These are phyloP conservation scores for Trypoxylus dichotomus DNA, from an alignment of 1,140 invertebrate genomes.

Conservation along the genomic window DNA sequence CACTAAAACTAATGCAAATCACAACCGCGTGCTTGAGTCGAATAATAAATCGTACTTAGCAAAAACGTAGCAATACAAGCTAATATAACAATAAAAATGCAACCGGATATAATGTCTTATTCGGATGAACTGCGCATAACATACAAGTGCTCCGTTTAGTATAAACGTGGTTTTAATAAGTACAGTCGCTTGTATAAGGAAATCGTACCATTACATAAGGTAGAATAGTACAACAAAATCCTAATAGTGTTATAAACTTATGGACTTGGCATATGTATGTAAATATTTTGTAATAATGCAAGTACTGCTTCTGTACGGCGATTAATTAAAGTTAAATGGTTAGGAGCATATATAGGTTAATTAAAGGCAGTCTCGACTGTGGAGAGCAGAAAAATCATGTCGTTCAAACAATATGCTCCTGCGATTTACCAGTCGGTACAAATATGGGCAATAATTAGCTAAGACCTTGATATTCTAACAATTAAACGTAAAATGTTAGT, in stretches of 20 bases:
- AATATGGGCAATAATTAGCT: background rate
- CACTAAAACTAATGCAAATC: background rate
- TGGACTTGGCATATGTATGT: too few species aligned
- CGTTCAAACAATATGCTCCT: background rate
- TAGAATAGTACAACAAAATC: too few species aligned
- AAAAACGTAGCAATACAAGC: background rate
- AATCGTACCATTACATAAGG: background rate
- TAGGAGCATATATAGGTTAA: background rate
- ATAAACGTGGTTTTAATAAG: background rate
- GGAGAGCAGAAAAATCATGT: background rate
- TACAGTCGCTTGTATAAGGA: background rate
- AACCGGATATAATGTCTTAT: background rate
- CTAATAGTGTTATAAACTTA: too few species aligned
- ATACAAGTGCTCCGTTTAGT: background rate
- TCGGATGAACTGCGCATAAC: background rate
- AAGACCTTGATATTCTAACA: slow-evolving; percentile 7
- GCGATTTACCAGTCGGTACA: background rate
- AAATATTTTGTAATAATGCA: too few species aligned
- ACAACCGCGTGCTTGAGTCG: background rate
- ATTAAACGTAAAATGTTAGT: background rate
- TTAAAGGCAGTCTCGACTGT: background rate
- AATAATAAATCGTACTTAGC: background rate
- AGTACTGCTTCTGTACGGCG: too few species aligned
- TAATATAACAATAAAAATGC: background rate
- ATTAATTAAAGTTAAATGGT: too few species aligned